Percentiles rank a stretch among this genome's conserved stretches.
These are phyloP conservation scores for Dysidea cf. avara DNA, from an alignment of 37 sponge, comb jelly and placozoan species.

Conservation along the genomic window DNA sequence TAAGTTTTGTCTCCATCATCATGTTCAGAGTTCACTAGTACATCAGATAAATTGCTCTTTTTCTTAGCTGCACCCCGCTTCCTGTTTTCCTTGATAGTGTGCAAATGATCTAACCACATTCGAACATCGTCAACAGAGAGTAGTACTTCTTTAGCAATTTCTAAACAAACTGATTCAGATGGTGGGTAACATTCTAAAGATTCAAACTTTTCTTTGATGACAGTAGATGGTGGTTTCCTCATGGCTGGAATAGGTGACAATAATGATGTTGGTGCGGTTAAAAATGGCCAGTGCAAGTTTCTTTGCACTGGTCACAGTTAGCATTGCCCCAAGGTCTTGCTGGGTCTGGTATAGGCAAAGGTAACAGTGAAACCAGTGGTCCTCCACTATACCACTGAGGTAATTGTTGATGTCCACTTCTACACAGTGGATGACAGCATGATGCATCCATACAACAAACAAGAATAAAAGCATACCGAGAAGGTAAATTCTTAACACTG, in stretches of 20 bases:
- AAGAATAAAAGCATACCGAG: conserved; percentile 11
- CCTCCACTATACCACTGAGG: conserved; percentile 30
- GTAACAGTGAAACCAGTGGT: conserved; percentile 6
- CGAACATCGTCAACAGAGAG: conserved; percentile 18
- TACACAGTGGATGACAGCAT: conserved; percentile 37
- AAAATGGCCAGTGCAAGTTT: conserved; percentile 14
- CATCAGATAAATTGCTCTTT: too few species aligned
- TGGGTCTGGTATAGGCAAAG: conserved; percentile 31
- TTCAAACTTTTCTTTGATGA: too few species aligned
- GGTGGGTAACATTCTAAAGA: not conserved
- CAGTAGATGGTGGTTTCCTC: too few species aligned
- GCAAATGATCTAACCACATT: conserved; percentile 49
- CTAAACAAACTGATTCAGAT: not conserved
- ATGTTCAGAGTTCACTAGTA: too few species aligned
- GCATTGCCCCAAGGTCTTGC: conserved; percentile 18
- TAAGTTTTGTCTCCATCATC: too few species aligned
- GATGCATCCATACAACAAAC: conserved; percentile 7
- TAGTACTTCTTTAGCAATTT: conserved; percentile 15
- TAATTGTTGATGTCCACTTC: not conserved
- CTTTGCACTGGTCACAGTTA: not conserved
- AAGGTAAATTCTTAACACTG: not conserved
- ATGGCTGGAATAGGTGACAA: too few species aligned
- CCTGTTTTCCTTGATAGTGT: conserved; percentile 28
- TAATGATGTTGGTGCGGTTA: not conserved
- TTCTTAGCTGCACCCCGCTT: conserved; percentile 48